Evolutionary conservation across 2,113 vertebrate species (phyloP), one percentile per base, ranked within the genome.

Genomic region (Pimephales promelas): DNA sequence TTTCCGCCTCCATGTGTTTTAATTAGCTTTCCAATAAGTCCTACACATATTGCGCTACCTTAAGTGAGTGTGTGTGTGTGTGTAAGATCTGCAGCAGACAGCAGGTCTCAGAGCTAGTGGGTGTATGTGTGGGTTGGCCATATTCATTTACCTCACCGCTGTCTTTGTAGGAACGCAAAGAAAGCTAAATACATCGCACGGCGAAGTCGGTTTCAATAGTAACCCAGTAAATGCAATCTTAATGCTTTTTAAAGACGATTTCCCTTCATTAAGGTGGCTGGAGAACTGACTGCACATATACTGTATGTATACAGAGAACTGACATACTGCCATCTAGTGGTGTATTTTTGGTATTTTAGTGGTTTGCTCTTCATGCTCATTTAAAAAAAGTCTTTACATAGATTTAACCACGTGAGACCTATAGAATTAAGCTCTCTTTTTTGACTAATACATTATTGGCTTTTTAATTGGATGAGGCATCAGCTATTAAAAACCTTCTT

Each of bases 261-360:
- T 71, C 82, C n/a, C 43, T 66, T 85, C 77, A 4, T 61, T 81
- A 76, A 45, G 20, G 34, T 57, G 18, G 28, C 71, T 0, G 20
- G 34, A 66, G 56, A 61, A 47, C n/a, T 28, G 26, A 76, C 70
- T 34, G 11, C 24, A 52, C 18, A 34, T 9, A 79, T 40, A 40
- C 2, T 40, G 40, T 77, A 81, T 16, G 4, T 9, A 18, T 66
- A 16, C 43, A 85, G 36, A 73, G 86, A 93, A 88, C 89, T 89
- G 89, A 89, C 89, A 88, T 88, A 94, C 84, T 94, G 93, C 90
- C 93, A 93, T 93, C 93, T 87, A 91, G 92, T 92, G 94, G 91
- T 16, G 18, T 11, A 6, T 8, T 31, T 34, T 18, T 3, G 43
- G 64, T 24, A 40, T 57, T 81, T 47, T 22, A n/a, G 9, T 20